phyloP scores from a whole-genome alignment of 2,888 invertebrate genomes.

The Elegia similella region DNA sequence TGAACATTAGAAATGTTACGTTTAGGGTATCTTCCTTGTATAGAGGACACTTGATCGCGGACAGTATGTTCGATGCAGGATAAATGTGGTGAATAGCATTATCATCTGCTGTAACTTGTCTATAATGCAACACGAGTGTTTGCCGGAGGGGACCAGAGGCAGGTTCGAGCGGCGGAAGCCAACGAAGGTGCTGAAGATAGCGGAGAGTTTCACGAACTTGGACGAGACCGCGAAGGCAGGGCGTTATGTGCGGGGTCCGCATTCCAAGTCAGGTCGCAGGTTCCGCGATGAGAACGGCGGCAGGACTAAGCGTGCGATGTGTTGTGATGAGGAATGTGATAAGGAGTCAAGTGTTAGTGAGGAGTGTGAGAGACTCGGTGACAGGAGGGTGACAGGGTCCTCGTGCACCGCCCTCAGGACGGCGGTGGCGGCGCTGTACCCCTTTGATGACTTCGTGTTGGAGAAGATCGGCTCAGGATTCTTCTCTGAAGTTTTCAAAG shows the following conservation, averaged over 20 bases:
- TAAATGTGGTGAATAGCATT: conserved; percentile 49
- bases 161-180: conserved; percentile 75
- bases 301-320: conserved; percentile 64
- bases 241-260: conserved; percentile 69
- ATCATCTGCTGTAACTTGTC: conserved; percentile 39
- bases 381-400: conserved; percentile 70
- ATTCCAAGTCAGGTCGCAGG: conserved; percentile 63
- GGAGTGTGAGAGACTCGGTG: conserved; percentile 71
- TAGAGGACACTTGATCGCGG: conserved; percentile 56
- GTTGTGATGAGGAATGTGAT: conserved; percentile 76
- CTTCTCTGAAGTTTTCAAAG: conserved; percentile 99
- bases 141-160: conserved; percentile 60
- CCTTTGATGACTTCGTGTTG: conserved; percentile 95
- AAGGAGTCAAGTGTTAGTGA: conserved; percentile 78
- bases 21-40: conserved; percentile 49
- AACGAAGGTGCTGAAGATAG: conserved; percentile 77
- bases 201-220: conserved; percentile 78
- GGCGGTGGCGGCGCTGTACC: conserved; percentile 94
- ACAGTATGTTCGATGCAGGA: conserved; percentile 75
- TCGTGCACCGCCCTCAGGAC: conserved; percentile 95
- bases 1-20: conserved; percentile 51
- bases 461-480: conserved; percentile 97
- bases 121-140: conserved; percentile 78
- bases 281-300: conserved; percentile 56
- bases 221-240: conserved; percentile 74